Conservation (phyloP, 2,113 vertebrate species). For the Geococcyx californianus region DNA sequence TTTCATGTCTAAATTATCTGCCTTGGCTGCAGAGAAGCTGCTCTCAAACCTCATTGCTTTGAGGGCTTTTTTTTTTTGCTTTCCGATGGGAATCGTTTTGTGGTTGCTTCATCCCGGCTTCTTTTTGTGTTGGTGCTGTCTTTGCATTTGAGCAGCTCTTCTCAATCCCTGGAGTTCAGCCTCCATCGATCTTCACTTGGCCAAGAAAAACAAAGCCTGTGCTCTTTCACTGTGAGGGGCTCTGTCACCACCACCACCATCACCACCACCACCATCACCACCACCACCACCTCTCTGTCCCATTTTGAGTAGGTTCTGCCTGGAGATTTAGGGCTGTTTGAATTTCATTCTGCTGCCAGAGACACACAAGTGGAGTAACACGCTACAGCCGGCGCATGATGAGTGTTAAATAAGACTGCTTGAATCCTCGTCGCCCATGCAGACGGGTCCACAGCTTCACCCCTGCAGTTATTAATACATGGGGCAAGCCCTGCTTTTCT, state of each 20-base stretch:
- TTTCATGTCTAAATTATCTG: too few species aligned
- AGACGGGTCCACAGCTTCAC: too few species aligned
- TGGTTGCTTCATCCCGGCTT: neutral
- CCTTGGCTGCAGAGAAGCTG: neutral
- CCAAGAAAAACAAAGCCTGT: fast-evolving
- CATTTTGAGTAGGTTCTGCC: fast-evolving
- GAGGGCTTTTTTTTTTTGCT: neutral
- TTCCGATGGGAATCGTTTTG: neutral
- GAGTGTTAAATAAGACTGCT: neutral
- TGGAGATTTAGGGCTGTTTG: neutral
- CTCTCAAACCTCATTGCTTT: neutral
- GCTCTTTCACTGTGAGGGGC: neutral
- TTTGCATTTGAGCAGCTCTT: neutral
- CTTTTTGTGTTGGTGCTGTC: too few species aligned
- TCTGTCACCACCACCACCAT: neutral
- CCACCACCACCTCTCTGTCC: neutral
- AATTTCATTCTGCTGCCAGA: neutral
- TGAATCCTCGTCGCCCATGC: neutral
- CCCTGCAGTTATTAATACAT: neutral
- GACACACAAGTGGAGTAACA: neutral
- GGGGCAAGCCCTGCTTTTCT: neutral
- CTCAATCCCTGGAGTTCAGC: neutral
- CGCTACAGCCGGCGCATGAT: fast-evolving
- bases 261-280: neutral
- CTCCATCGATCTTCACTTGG: neutral